Percentiles rank a stretch among this genome's conserved stretches.
phyloP scores from a whole-genome alignment of 2,888 invertebrate genomes.

The Chaetogeoica ovagalla region DNA sequence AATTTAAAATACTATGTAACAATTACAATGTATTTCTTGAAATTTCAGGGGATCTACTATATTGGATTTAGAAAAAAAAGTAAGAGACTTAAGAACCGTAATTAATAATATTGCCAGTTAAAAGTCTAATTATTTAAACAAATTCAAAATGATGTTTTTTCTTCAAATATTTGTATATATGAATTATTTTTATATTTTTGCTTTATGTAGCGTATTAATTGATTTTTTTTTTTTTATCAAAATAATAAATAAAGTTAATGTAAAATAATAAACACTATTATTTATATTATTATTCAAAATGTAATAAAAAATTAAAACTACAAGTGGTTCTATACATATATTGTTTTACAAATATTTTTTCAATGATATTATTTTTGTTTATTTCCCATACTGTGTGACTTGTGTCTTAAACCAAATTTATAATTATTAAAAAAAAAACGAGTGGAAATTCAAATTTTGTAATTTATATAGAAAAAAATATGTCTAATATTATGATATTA shows the following conservation, averaged over 20 bases:
- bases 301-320: no score
- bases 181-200: not conserved
- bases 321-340: no score
- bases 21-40: not conserved
- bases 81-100: constrained; percentile 29
- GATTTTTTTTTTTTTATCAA: not conserved
- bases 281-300: no score
- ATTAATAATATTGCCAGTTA: constrained; percentile 28
- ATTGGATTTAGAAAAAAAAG: constrained; percentile 46
- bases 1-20: not conserved
- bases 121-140: not conserved
- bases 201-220: not conserved
- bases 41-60: constrained; percentile 43
- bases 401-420: no score
- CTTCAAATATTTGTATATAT: not conserved
- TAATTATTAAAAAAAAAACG: no score
- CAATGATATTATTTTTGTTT: no score
- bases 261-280: not conserved
- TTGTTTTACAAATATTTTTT: no score
- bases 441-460: no score
- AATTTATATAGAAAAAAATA: no score
- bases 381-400: no score
- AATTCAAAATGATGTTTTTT: not conserved
- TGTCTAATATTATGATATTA: no score
- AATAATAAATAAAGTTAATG: not conserved